Evolutionary conservation across 2,888 invertebrate genomes (phyloP).

Genomic region (Mayetiola destructor): DNA sequence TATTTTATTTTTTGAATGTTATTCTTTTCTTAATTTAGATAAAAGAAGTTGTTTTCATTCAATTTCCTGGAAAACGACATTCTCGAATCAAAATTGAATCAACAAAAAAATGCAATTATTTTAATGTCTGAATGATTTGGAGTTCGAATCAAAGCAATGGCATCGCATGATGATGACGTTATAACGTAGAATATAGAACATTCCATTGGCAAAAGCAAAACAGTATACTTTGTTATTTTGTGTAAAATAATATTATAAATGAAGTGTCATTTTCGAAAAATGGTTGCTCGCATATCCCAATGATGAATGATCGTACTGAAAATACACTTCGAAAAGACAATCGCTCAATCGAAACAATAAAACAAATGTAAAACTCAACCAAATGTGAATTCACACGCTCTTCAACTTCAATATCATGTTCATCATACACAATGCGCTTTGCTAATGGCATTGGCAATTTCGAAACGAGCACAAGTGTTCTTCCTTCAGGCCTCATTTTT

Average conservation of each 20-base stretch:
- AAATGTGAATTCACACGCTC: constrained; percentile 11
- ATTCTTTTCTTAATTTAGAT: too few relatives aligned
- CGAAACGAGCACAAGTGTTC: too few relatives aligned
- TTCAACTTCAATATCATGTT: not conserved
- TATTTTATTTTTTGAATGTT: too few relatives aligned
- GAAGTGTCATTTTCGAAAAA: constrained; percentile 13
- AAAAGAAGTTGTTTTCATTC: not conserved
- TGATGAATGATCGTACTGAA: not conserved
- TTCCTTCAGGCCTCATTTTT: too few relatives aligned
- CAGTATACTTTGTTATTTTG: too few relatives aligned
- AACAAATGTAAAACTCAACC: constrained; percentile 10
- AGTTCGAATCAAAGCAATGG: too few relatives aligned
- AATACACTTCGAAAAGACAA: not conserved
- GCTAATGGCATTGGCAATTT: not conserved
- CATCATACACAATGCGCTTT: too few relatives aligned
- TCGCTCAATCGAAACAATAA: not conserved
- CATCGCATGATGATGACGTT: too few relatives aligned
- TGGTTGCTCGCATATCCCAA: constrained; percentile 8
- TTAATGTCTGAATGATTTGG: not conserved
- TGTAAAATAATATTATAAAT: constrained; percentile 12
- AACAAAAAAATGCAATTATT: constrained; percentile 9
- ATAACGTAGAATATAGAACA: too few relatives aligned
- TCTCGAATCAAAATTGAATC: not conserved
- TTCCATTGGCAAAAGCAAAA: too few relatives aligned
- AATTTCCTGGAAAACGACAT: not conserved